Base-by-base conservation (phyloP, 2,797 vertebrate species). In the Gymnopithys bicolor region DNA sequence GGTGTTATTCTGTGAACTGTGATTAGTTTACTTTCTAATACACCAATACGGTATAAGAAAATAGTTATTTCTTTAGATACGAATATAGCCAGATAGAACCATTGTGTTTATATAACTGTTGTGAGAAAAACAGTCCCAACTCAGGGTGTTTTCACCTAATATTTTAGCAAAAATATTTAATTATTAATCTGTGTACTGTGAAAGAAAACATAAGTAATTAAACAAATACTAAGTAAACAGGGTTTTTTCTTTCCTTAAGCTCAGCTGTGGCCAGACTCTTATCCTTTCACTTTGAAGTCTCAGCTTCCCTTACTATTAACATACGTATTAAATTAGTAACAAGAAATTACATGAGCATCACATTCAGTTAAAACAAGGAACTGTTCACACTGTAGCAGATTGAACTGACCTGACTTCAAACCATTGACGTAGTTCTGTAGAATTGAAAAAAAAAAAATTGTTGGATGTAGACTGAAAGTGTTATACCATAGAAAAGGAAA, bases 51-150 rank as follows among this genome's bases (percentile, higher is more conserved):
- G 6, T 52, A 22, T 69, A 56, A 27, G 7, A 21, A 82, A 87
- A 32, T 10, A 55, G 4, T 0, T 3, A 21, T 41, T 68, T 64
- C 8, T 91, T 82, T 64, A 56, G 5, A 5, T 56, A 27, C 79
- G 32, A 64, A 53, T 32, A 32, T 17, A 71, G 13, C 3, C 13
- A 71, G 37, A 23, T 15, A 73, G 11, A 87, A 25, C 7, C 0
- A 0, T 84, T 68, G 2, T 27, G 28, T 19, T 12, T n/a, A 32
- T 1, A 0, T 55, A 33, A 64, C 4, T 45, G 4, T 39, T 56
- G 41, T 23, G 18, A 28, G 5, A 8, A 64, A 82, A 91, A 33
- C 9, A 45, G 7, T 32, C 14, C 62, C 16, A 75, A 18, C 17
- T 64, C 32, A 41, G 25, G 12, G 19, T 64, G 5, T 2, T 84